Evolutionary conservation across 2,888 invertebrate species (phyloP).

Genomic region (Acronicta psi): DNA sequence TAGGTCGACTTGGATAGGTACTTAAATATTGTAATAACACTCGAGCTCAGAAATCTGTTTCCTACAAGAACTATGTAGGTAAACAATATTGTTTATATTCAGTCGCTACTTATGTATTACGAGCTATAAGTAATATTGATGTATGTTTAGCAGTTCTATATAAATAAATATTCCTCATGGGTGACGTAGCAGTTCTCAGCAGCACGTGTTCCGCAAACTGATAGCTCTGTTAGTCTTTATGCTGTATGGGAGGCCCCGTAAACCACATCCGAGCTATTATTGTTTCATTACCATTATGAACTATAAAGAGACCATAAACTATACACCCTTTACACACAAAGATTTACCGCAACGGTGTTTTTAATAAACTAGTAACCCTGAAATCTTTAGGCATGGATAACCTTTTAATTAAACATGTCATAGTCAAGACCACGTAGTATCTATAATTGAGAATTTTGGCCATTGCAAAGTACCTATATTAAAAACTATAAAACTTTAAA

Average conservation of each 20-base stretch:
- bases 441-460: not conserved
- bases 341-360: not conserved
- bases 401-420: no score
- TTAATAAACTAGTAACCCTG: not conserved
- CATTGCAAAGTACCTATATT: no score
- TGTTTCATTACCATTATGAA: constrained; percentile 8
- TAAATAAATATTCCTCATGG: constrained; percentile 4
- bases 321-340: not conserved
- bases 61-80: no score
- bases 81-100: no score
- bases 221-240: constrained; percentile 7
- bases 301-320: constrained; percentile 5
- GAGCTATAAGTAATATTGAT: not conserved
- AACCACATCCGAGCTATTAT: constrained; percentile 22
- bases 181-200: constrained; percentile 7
- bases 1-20: no score
- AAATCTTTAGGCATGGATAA: not conserved
- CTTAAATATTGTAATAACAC: no score
- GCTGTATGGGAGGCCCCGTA: constrained; percentile 13
- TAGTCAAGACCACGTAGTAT: not conserved
- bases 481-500: no score
- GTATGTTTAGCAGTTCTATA: constrained; percentile 2
- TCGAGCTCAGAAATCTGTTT: no score
- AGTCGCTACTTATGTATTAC: no score
- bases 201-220: constrained; percentile 35